Percentiles rank a stretch among this genome's conserved stretches.
Conservation (phyloP, 2,888 invertebrate genomes). For the Oscheius sp. region DNA sequence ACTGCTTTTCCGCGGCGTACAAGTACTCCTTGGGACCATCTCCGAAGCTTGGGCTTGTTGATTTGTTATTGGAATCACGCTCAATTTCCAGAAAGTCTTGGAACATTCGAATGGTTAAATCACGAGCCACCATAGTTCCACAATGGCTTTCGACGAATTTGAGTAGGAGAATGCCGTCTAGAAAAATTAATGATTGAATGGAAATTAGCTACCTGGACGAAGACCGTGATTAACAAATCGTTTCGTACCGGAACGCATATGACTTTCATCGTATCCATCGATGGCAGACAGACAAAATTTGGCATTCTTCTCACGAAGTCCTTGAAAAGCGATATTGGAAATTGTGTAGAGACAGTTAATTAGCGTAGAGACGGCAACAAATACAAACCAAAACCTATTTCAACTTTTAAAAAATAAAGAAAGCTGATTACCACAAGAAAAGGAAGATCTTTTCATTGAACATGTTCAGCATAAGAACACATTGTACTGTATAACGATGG, state of each 20-base stretch:
- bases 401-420: too few species aligned
- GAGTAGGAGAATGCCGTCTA: slow-evolving; percentile 68
- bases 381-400: slow-evolving; percentile 73
- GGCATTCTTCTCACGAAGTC: slow-evolving; percentile 40
- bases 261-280: slow-evolving; percentile 20
- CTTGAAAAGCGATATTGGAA: slow-evolving; percentile 58
- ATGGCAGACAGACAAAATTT: slow-evolving; percentile 11
- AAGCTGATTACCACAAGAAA: slow-evolving; percentile 59
- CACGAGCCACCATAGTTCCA: slow-evolving; percentile 69
- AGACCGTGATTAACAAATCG: slow-evolving; percentile 59
- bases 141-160: slow-evolving; percentile 70
- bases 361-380: slow-evolving; percentile 72
- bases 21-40: slow-evolving; percentile 51
- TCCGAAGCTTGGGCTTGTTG: slow-evolving; percentile 57
- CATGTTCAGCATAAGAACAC: slow-evolving; percentile 70
- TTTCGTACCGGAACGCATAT: slow-evolving; percentile 31
- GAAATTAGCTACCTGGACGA: slow-evolving; percentile 54
- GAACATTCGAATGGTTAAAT: slow-evolving; percentile 62
- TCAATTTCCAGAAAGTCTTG: slow-evolving; percentile 53
- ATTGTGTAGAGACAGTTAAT: slow-evolving; percentile 73
- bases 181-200: background rate
- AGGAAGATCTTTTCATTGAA: slow-evolving; percentile 70
- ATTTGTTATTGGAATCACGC: slow-evolving; percentile 50
- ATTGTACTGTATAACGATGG: slow-evolving; percentile 69
- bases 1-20: slow-evolving; percentile 46